Evolutionary conservation across 2,113 vertebrate species (phyloP).

Genomic region (Emydocephalus ijimae): DNA sequence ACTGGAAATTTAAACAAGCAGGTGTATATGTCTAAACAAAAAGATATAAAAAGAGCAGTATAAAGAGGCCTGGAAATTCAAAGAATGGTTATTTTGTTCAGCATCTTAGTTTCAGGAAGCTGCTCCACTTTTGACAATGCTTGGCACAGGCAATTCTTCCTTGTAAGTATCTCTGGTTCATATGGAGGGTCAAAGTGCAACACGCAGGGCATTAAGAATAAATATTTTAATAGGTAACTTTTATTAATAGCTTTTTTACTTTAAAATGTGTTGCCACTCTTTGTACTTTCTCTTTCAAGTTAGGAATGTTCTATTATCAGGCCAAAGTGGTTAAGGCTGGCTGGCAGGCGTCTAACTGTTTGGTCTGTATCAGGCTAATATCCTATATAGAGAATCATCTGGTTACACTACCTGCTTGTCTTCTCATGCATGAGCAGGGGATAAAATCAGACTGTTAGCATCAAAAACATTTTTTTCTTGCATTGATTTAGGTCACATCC

Average conservation of each 20-base stretch:
- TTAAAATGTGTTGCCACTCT: neutral
- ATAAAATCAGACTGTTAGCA: neutral
- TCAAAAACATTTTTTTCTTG: neutral
- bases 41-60: neutral
- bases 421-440: neutral
- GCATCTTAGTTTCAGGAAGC: neutral
- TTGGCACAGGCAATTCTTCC: neutral
- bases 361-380: neutral
- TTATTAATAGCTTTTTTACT: neutral
- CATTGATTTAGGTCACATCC: neutral
- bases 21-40: neutral
- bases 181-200: conserved; percentile 19
- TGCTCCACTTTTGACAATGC: neutral
- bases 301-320: neutral
- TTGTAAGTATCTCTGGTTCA: conserved; percentile 5
- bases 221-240: conserved; percentile 17
- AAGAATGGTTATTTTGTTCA: neutral
- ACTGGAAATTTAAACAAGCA: neutral
- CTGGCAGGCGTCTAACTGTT: neutral
- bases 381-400: neutral
- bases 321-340: neutral
- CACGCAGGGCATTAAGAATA: neutral
- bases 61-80: neutral
- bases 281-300: neutral
- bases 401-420: neutral